Percentiles rank a stretch among this genome's conserved stretches.
These are phyloP conservation scores for fruit fly (Drosophila melanogaster) DNA, from an alignment of 1,140 invertebrate genomes.

Conservation along the genomic window Release_6_plus_ISO1_MT NT_033777.3:24379001-24379500, in stretches of 20 bases:
- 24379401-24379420: slow-evolving; percentile 45
- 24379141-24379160: slow-evolving; percentile 50
- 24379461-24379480: slow-evolving; percentile 67
- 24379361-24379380: neutral
- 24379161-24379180: slow-evolving; percentile 40
- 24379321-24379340: neutral
- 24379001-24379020: slow-evolving; percentile 39
- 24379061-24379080: slow-evolving; percentile 64
- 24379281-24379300: neutral
- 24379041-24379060: slow-evolving; percentile 64
- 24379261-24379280: slow-evolving; percentile 13
- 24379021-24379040: slow-evolving; percentile 25
- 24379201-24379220: slow-evolving; percentile 45
- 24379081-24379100: slow-evolving; percentile 21
- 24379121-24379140: slow-evolving; percentile 43
- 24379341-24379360: neutral
- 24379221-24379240: slow-evolving; percentile 44
- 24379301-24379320: neutral
- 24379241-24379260: slow-evolving; percentile 15
- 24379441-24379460: slow-evolving; percentile 35
- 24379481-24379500: slow-evolving; percentile 17
- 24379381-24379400: neutral
- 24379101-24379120: slow-evolving; percentile 43
- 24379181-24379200: slow-evolving; percentile 30
- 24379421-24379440: slow-evolving; percentile 53